Percentiles rank a stretch among this genome's conserved stretches.
These are phyloP conservation scores for Petrocephalus schoutedeni DNA, from an alignment of 2,797 vertebrate genomes.

Conservation along the genomic window DNA sequence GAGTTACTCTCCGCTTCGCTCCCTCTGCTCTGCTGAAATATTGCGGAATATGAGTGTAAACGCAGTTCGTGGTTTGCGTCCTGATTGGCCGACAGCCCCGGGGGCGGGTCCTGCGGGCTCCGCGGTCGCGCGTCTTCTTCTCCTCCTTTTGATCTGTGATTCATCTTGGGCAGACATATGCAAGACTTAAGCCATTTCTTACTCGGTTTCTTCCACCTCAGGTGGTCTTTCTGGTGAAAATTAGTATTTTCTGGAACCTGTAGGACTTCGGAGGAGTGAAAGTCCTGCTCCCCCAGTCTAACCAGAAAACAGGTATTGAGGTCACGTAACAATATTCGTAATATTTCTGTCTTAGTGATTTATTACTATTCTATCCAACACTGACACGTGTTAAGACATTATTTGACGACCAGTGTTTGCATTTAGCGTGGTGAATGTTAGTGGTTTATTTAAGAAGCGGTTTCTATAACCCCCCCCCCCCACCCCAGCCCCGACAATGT, in stretches of 20 bases:
- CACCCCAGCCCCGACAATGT: background rate
- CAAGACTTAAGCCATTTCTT: background rate
- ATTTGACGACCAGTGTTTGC: background rate
- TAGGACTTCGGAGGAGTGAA: background rate
- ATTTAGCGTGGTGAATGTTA: background rate
- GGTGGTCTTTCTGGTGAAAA: background rate
- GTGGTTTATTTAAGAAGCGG: background rate
- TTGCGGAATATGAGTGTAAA: background rate
- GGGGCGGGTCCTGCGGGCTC: background rate
- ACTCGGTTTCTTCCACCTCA: background rate
- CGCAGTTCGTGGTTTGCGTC: background rate
- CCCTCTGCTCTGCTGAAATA: slow-evolving; percentile 17
- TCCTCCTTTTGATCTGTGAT: background rate
- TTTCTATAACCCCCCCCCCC: too few relatives aligned
- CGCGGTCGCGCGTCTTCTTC: background rate
- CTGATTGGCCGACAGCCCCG: background rate
- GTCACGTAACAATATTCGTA: background rate
- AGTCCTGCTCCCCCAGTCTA: background rate
- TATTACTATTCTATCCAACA: background rate
- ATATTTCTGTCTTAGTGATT: background rate
- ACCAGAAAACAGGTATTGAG: background rate
- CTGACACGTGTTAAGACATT: background rate
- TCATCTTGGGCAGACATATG: background rate
- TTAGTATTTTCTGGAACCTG: background rate
- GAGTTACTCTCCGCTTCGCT: slow-evolving; percentile 14